phyloP scores from a whole-genome alignment of 2,797 vertebrate species.

The Syndactyla subalaris region DNA sequence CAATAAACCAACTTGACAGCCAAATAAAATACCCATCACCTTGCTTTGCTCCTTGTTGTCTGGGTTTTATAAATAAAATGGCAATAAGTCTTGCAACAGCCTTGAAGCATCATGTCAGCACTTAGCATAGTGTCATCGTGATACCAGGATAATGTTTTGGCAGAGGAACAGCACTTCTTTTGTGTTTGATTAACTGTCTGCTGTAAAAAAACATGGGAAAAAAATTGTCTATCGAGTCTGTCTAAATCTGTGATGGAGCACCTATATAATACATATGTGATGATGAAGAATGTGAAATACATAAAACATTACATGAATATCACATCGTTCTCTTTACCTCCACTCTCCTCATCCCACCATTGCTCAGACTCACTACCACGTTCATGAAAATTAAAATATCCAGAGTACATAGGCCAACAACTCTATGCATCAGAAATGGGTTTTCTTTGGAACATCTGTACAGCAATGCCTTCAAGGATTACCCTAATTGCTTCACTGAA shows the following conservation, averaged over 20 bases:
- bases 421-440: accelerated
- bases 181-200: not conserved
- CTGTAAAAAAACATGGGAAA: not conserved
- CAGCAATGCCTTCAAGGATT: not conserved
- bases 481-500: not conserved
- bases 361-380: accelerated
- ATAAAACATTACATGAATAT: not conserved
- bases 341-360: not conserved
- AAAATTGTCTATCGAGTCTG: not conserved
- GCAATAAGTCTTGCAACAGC: not conserved
- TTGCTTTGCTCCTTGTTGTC: slow-evolving; percentile 4
- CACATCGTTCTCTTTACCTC: not conserved
- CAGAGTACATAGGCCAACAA: not conserved
- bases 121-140: not conserved
- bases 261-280: not conserved
- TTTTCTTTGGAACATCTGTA: not conserved
- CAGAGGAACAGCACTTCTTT: not conserved
- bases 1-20: not conserved
- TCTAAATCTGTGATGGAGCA: not conserved
- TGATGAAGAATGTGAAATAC: accelerated
- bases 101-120: not conserved
- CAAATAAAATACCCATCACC: not conserved
- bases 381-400: not conserved
- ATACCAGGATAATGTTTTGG: not conserved
- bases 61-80: not conserved